These are phyloP conservation scores for Takifugu flavidus DNA, from an alignment of 2,113 vertebrate species.

Conservation along the genomic window DNA sequence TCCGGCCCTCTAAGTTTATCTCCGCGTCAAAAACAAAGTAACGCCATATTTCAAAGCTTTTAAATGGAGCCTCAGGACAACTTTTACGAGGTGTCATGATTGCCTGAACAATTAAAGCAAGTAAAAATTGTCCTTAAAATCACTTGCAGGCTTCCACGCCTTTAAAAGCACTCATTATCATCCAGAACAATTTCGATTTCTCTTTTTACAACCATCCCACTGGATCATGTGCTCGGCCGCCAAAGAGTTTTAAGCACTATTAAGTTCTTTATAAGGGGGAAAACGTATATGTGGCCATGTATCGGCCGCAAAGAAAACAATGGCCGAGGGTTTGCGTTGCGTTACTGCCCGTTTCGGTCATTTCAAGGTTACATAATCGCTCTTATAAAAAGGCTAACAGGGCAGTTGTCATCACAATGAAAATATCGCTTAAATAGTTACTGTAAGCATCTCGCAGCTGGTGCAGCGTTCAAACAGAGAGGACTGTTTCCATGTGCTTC, in stretches of 20 bases:
- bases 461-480: too few species aligned
- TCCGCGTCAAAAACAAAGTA: slow-evolving; percentile 35
- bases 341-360: slow-evolving; percentile 9
- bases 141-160: slow-evolving; percentile 46
- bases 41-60: slow-evolving; percentile 16
- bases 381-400: neutral
- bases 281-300: slow-evolving; percentile 13
- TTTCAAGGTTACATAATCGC: slow-evolving; percentile 2
- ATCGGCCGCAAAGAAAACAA: slow-evolving; percentile 1
- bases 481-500: too few species aligned
- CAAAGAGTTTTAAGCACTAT: slow-evolving; percentile 29
- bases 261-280: slow-evolving; percentile 45
- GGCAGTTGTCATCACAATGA: too few species aligned
- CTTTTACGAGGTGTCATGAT: slow-evolving; percentile 68
- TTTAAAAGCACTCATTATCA: slow-evolving; percentile 42
- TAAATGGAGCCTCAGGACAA: slow-evolving; percentile 31
- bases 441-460: too few species aligned
- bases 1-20: too few species aligned
- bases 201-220: slow-evolving; percentile 29
- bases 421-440: too few species aligned
- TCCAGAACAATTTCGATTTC: slow-evolving; percentile 44
- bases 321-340: slow-evolving; percentile 23
- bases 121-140: slow-evolving; percentile 56
- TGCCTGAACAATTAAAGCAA: slow-evolving; percentile 51
- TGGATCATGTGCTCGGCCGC: slow-evolving; percentile 47